Evolutionary conservation across 2,113 vertebrate species (phyloP), one percentile per base, ranked within the genome.

Genomic region (Plecotus auritus): DNA sequence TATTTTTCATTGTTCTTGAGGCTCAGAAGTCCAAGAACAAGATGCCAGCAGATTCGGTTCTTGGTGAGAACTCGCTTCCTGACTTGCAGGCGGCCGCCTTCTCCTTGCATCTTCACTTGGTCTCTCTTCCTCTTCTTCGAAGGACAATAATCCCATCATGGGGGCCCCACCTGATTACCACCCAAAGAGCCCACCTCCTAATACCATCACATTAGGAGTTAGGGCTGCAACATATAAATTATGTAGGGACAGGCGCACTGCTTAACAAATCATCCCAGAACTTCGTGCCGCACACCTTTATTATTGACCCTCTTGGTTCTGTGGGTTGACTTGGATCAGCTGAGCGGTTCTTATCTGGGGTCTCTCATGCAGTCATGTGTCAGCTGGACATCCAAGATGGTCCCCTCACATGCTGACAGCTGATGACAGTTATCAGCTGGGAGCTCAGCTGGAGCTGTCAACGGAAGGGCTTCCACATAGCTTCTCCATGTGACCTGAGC

Each of bases 351-450:
- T 88, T 11, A 17, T 51, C 56, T 59, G 89, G 30, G 47, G 5
- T 76, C 13, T 45, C 28, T 45, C 23, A 26, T 82, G 37, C 14
- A 72, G 47, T 35, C 64, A 61, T 64, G 22, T 54, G 37, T 80
- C 85, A 59, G 22, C 45, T 85, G 37, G 28, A 82, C 23, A 3
- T 51, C 32, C 61, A 69, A 42, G 49, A 56, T 7, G 49, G n/a
- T 54, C 20, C 14, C 12, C 26, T 85, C n/a, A 45, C 10, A n/a
- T 22, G 13, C 59, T 78, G 45, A 88, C 37, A 95, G 84, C 59
- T 92, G 85, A 76, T 35, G 22, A 85, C 70, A 84, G 37, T 17
- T 30, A 13, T 73, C 89, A 59, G 35, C 88, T 61, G 81, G 77
- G 61, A 59, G 16, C 51, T 47, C 72, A 82, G 80, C 85, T 88